These are phyloP conservation scores for Dusona sp. DNA, from an alignment of 2,888 invertebrate genomes.

Conservation along the genomic window DNA sequence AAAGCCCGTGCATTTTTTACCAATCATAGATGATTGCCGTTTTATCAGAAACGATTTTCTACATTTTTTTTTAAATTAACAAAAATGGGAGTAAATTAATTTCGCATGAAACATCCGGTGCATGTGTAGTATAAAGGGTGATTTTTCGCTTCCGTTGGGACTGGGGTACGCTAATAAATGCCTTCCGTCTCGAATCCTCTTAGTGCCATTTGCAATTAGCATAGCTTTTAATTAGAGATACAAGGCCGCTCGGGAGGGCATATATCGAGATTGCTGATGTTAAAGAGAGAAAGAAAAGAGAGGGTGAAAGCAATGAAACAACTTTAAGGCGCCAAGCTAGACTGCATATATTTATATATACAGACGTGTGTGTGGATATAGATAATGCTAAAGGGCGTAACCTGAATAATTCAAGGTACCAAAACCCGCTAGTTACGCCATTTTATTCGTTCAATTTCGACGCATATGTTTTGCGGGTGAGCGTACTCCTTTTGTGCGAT, in stretches of 20 bases:
- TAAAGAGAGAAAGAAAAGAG: conserved; percentile 17
- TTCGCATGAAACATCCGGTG: conserved; percentile 16
- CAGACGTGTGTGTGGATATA: background rate
- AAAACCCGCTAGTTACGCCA: conserved; percentile 3
- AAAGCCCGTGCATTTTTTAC: background rate
- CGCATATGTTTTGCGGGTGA: conserved; percentile 6
- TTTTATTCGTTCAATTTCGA: background rate
- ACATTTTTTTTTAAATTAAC: background rate
- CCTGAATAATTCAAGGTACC: background rate
- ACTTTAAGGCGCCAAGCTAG: conserved; percentile 27
- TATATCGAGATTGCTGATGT: conserved; percentile 37
- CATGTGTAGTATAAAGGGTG: background rate
- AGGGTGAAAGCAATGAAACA: conserved; percentile 8
- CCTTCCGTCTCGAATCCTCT: conserved; percentile 66
- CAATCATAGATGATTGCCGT: background rate
- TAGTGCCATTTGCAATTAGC: conserved; percentile 67
- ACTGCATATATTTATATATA: background rate
- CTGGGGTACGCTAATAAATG: conserved; percentile 58
- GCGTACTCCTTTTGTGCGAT: conserved; percentile 56
- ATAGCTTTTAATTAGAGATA: conserved; percentile 69
- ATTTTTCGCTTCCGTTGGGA: conserved; percentile 36
- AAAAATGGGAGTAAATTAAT: background rate
- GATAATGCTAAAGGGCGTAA: background rate
- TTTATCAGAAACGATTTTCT: background rate
- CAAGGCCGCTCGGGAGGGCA: conserved; percentile 58